These are phyloP conservation scores for Elymnias hypermnestra DNA, from an alignment of 1,140 invertebrate species.

Conservation along the genomic window DNA sequence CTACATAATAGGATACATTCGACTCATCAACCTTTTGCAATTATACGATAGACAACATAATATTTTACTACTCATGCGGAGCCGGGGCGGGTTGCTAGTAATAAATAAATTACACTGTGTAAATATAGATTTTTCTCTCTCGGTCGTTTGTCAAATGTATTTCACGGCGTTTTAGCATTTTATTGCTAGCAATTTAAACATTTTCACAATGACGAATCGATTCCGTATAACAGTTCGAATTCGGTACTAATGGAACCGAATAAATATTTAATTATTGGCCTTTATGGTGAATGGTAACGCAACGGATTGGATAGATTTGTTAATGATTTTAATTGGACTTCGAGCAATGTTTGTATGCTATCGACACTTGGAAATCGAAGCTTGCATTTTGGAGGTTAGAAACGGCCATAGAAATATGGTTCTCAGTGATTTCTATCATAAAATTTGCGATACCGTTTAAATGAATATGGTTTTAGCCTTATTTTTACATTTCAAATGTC, in stretches of 20 bases:
- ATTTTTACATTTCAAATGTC: background rate
- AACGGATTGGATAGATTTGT: slow-evolving; percentile 52
- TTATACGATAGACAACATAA: no score
- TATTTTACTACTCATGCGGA: no score
- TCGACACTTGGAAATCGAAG: slow-evolving; percentile 22
- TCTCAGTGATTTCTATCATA: slow-evolving; percentile 4
- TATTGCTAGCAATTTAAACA: slow-evolving; percentile 50
- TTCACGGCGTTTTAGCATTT: slow-evolving; percentile 55
- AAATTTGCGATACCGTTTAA: slow-evolving; percentile 21
- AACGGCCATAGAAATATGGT: slow-evolving; percentile 21
- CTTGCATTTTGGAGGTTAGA: slow-evolving; percentile 15
- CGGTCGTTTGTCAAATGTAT: slow-evolving; percentile 59
- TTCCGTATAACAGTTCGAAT: slow-evolving; percentile 49
- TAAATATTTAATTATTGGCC: slow-evolving; percentile 67
- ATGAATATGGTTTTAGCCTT: slow-evolving; percentile 2
- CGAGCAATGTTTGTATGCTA: slow-evolving; percentile 26
- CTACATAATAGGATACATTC: no score
- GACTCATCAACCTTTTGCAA: no score
- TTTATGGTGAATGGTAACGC: slow-evolving; percentile 66
- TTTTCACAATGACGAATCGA: slow-evolving; percentile 64
- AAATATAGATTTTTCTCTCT: slow-evolving; percentile 53
- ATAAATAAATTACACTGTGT: slow-evolving; percentile 40
- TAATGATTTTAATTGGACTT: slow-evolving; percentile 52
- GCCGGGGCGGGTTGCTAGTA: no score
- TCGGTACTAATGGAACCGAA: slow-evolving; percentile 59